Conservation (phyloP, 1,140 invertebrate genomes). For the Olivierus martensii region DNA sequence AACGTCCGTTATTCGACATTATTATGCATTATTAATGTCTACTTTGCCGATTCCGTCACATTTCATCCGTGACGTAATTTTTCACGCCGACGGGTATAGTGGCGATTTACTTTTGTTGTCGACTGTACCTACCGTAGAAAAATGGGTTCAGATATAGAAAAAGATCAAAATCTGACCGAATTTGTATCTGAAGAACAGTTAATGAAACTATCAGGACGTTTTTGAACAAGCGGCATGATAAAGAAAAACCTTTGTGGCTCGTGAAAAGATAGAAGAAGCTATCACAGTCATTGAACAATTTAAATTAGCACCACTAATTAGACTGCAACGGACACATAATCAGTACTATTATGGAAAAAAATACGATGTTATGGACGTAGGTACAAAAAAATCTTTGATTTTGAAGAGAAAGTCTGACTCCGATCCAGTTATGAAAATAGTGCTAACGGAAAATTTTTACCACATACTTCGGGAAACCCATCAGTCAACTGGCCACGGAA, state of each 20-base stretch:
- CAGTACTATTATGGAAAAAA: slow-evolving; percentile 4
- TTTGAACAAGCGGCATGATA: slow-evolving; percentile 4
- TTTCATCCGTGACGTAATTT: too few relatives aligned
- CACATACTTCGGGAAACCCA: slow-evolving; percentile 2
- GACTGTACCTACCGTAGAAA: too few relatives aligned
- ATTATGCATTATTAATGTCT: too few relatives aligned
- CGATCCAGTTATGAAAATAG: slow-evolving; percentile 10
- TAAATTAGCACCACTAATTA: too few relatives aligned
- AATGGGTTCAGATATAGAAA: slow-evolving; percentile 1
- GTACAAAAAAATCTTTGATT: slow-evolving; percentile 1
- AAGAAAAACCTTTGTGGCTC: slow-evolving; percentile 1
- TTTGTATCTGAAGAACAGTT: slow-evolving; percentile 10
- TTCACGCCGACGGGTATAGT: too few relatives aligned
- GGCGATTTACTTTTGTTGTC: too few relatives aligned
- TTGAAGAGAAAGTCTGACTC: slow-evolving; percentile 6
- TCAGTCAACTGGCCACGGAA: slow-evolving; percentile 7
- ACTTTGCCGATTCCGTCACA: too few relatives aligned
- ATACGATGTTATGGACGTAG: slow-evolving; percentile 4
- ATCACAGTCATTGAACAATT: too few relatives aligned
- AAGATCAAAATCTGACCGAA: slow-evolving; percentile 6
- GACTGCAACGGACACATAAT: slow-evolving; percentile 5
- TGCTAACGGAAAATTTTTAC: background rate
- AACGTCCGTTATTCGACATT: too few relatives aligned
- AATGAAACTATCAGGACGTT: slow-evolving; percentile 9
- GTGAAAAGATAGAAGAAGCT: slow-evolving; percentile 1